Evolutionary conservation across 2,113 vertebrate genomes (phyloP).

Genomic region (Aldabrachelys gigantea): DNA sequence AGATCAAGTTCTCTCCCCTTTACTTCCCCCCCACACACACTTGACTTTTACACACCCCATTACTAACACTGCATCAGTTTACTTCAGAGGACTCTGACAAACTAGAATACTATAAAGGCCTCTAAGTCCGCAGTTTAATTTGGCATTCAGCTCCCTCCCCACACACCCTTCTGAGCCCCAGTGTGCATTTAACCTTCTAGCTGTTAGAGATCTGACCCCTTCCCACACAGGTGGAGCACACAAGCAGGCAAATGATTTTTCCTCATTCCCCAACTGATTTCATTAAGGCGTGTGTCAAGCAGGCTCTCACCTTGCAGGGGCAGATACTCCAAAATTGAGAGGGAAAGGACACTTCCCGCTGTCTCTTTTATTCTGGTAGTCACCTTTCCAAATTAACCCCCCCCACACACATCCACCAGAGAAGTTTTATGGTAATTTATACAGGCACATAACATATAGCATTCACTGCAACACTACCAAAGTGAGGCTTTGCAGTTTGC

Average conservation of each 20-base stretch:
- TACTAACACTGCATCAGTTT: neutral
- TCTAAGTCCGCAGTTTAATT: constrained; percentile 1
- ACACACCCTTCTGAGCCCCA: constrained; percentile 6
- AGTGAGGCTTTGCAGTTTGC: neutral
- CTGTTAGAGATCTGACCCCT: neutral
- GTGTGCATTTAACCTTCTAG: neutral
- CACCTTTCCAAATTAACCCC: constrained; percentile 15
- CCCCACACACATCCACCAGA: neutral
- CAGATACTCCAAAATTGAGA: constrained; percentile 16
- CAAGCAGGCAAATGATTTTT: neutral
- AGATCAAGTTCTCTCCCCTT: neutral
- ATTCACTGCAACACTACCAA: neutral
- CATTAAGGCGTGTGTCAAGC: neutral
- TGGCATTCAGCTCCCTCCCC: neutral
- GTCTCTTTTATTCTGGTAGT: neutral
- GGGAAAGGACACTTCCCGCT: neutral
- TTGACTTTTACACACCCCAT: neutral
- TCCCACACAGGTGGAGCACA: constrained; percentile 2
- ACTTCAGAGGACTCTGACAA: constrained; percentile 27
- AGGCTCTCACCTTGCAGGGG: neutral
- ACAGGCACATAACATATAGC: neutral
- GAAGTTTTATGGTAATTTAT: neutral
- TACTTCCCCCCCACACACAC: neutral
- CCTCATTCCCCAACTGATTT: constrained; percentile 9
- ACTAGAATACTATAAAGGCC: neutral